Evolutionary conservation across 2,888 invertebrate genomes (phyloP).

Genomic region (Ryuthela nishihirai): DNA sequence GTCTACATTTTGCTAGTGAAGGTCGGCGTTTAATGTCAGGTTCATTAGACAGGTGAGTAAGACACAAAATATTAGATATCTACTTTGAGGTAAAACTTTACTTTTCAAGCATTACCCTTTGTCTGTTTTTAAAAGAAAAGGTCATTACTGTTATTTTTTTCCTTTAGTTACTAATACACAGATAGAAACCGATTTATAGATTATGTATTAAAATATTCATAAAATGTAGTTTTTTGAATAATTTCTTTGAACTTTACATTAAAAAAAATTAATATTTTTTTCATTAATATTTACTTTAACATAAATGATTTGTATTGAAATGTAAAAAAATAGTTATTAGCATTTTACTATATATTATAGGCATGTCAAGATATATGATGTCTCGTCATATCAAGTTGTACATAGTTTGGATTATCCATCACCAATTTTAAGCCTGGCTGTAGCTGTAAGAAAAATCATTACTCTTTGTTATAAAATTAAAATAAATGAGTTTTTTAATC

Average conservation of each 20-base stretch:
- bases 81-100: too few species aligned
- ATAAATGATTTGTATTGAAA: not conserved
- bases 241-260: too few species aligned
- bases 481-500: not conserved
- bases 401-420: constrained; percentile 88
- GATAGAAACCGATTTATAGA: too few species aligned
- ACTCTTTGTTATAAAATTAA: too few species aligned
- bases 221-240: too few species aligned
- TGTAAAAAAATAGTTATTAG: not conserved
- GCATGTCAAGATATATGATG: constrained; percentile 89
- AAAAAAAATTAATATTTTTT: too few species aligned
- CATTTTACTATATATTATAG: constrained; percentile 42
- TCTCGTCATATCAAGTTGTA: constrained; percentile 76
- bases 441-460: constrained; percentile 20
- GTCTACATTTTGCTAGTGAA: constrained; percentile 68
- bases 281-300: too few species aligned
- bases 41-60: constrained; percentile 69
- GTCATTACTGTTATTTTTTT: too few species aligned
- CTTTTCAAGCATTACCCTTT: too few species aligned
- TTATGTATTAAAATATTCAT: too few species aligned
- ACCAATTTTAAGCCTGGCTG: constrained; percentile 76
- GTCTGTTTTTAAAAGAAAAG: too few species aligned
- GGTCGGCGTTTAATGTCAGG: constrained; percentile 80
- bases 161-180: too few species aligned
- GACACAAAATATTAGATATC: constrained; percentile 15